Base-by-base conservation (phyloP, 2,797 vertebrate genomes). In the Clamator glandarius region DNA sequence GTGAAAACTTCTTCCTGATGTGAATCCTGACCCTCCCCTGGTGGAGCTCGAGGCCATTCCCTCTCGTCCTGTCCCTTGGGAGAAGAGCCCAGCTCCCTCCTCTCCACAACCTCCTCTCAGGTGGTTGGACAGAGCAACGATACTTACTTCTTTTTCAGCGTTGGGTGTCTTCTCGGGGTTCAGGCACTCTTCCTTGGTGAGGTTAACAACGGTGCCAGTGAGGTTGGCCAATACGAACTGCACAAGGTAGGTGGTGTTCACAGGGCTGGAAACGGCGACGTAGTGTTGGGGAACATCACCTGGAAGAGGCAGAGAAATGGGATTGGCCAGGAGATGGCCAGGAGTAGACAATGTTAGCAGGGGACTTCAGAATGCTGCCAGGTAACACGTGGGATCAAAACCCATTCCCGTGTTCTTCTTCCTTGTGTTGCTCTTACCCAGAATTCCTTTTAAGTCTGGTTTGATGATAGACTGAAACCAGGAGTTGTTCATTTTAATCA, bases 381-480 rank as follows among this genome's bases (percentile, higher is more conserved):
- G n/a, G n/a, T n/a, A n/a, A n/a, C n/a, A 64, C 6, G 42, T 24
- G 41, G 70, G 25, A 35, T 84, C 35, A 42, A 42, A 76, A 84
- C 16, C 8, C 29, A 11, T 31, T 17, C 39, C 44, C 5, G 33
- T 15, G 64, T 19, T 48, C 8, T 24, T 48, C 33, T 59, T 51
- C 26, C 62, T 26, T 15, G 5, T 5, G 29, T 29, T 54, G 16
- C 12, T 35, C 98, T 98, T 95, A 99, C 99, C 96, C 66, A 99
- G 96, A 44, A 96, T 94, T 26, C 87, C 87, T 28, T 94, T 92
- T 1, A 97, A 33, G 20, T 99, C 98, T 2, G 98, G 85, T 72
- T 97, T 95, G 23, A 98, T 62, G 15, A 99, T 85, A 8, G 99
- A 97, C 94, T 98, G 98, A 89, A 99, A 98, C 99, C 99, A 99